Conservation (phyloP, 2,797 vertebrate species). For the Pseudomugil gertrudae region DNA sequence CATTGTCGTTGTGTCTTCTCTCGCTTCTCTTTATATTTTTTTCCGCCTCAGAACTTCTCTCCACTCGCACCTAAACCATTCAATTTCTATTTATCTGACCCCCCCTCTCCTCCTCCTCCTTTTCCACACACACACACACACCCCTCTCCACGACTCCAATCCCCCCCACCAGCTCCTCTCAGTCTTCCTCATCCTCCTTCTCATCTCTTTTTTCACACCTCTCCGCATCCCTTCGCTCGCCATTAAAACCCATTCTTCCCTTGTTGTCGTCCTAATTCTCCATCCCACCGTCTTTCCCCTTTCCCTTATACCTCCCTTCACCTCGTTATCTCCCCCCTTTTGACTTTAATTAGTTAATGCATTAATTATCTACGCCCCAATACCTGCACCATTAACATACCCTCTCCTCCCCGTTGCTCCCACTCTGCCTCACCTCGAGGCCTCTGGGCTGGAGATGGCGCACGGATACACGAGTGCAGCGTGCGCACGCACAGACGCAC, state of each 20-base stretch:
- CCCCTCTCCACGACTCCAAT: constrained; percentile 42
- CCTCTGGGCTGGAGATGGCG: constrained; percentile 55
- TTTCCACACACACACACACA: neutral
- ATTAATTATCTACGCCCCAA: constrained; percentile 85
- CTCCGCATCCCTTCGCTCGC: constrained; percentile 65
- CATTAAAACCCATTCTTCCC: constrained; percentile 77
- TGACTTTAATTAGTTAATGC: constrained; percentile 85
- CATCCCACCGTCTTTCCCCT: constrained; percentile 57
- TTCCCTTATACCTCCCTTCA: constrained; percentile 66
- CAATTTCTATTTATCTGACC: constrained; percentile 84
- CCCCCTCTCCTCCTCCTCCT: constrained; percentile 23
- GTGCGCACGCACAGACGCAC: constrained; percentile 43
- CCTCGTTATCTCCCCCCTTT: constrained; percentile 81
- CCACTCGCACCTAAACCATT: constrained; percentile 81
- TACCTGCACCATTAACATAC: constrained; percentile 82
- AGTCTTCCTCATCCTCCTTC: constrained; percentile 48
- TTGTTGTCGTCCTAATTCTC: constrained; percentile 70
- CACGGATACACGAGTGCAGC: constrained; percentile 40
- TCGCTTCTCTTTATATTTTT: constrained; percentile 80
- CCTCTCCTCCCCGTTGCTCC: constrained; percentile 60
- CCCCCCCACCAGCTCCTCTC: constrained; percentile 31
- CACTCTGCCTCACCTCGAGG: constrained; percentile 58
- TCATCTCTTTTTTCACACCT: constrained; percentile 74
- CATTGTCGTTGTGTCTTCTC: constrained; percentile 79
- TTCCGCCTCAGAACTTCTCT: constrained; percentile 83